Evolutionary conservation across 1,140 invertebrate genomes (phyloP), one percentile per base, ranked within the genome.

Genomic region (Aphaenogaster rudis): DNA sequence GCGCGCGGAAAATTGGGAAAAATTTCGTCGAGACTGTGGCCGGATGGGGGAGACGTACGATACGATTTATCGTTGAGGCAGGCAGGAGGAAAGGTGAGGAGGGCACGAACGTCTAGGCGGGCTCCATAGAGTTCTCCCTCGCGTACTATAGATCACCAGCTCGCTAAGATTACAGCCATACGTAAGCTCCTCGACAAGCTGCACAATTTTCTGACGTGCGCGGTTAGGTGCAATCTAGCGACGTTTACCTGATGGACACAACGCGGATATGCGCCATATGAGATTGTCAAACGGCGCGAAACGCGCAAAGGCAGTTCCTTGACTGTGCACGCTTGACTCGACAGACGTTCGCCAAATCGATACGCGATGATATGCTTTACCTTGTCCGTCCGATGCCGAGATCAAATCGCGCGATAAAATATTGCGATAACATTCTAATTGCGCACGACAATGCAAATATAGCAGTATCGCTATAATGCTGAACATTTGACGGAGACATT

Each of bases 1-100:
- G 21, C 8, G n/a, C 48, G 33, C 39, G 13, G 39, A 59, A 66
- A 74, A 42, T 42, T 33, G 33, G 71, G 11, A 54, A 42, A 77
- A 87, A 52, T 82, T 87, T 69, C 64, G 39, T 36, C 42, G 64
- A 80, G 74, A 87, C n/a, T 57, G 13, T 21, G 11, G 50, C 3
- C 42, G 76, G 39, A 71, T 72, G 21, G n/a, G 15, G 8, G 36
- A 8, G 36, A 42, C 4, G 17, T 36, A 57, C 74, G 71, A 61
- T 71, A 69, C 52, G 86, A 90, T 90, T 90, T 90, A 90, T 90
- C 85, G 79, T 42, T 15, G 33, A 54, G 59, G n/a, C 33, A 28
- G 33, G 33, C 66, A 8, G 28, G 17, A 5, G n/a, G 28, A n/a
- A 50, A 54, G 48, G 63, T 42, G 15, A 33, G 28, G 17, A 50